Conservation (phyloP, 2,797 vertebrate species). For the Xiphophorus birchmanni region DNA sequence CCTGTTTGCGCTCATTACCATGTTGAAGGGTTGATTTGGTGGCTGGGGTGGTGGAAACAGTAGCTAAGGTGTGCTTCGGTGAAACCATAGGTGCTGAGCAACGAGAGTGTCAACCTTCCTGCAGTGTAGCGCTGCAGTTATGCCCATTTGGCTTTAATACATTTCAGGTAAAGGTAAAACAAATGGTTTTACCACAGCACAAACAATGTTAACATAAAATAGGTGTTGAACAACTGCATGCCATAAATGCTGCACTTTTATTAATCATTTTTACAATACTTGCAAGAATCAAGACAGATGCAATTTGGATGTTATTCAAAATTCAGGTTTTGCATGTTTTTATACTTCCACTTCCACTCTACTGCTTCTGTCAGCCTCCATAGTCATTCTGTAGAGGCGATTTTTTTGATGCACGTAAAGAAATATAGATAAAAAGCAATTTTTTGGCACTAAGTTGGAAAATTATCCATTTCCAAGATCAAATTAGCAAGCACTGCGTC, state of each 20-base stretch:
- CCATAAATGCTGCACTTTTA: neutral
- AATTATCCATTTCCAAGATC: too few species aligned
- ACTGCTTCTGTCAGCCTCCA: too few species aligned
- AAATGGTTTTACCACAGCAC: neutral
- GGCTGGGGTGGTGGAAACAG: constrained; percentile 31
- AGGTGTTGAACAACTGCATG: neutral
- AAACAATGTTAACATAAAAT: neutral
- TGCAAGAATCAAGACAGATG: neutral
- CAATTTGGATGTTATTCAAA: neutral
- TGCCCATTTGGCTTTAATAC: neutral
- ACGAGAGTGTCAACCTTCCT: constrained; percentile 11
- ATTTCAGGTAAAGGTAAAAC: neutral
- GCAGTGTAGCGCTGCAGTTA: constrained; percentile 14
- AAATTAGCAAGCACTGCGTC: too few species aligned
- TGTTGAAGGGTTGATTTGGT: constrained; percentile 40
- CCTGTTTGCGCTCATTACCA: constrained; percentile 70
- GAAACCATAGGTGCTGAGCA: constrained; percentile 39
- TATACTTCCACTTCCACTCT: too few species aligned
- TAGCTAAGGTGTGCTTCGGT: constrained; percentile 44
- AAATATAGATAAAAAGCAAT: too few species aligned
- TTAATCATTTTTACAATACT: neutral
- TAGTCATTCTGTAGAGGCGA: too few species aligned
- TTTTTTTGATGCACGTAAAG: too few species aligned
- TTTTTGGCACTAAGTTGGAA: too few species aligned
- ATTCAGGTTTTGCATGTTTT: too few species aligned